phyloP scores from a whole-genome alignment of 2,888 invertebrate species.

The Craniophora ligustri region DNA sequence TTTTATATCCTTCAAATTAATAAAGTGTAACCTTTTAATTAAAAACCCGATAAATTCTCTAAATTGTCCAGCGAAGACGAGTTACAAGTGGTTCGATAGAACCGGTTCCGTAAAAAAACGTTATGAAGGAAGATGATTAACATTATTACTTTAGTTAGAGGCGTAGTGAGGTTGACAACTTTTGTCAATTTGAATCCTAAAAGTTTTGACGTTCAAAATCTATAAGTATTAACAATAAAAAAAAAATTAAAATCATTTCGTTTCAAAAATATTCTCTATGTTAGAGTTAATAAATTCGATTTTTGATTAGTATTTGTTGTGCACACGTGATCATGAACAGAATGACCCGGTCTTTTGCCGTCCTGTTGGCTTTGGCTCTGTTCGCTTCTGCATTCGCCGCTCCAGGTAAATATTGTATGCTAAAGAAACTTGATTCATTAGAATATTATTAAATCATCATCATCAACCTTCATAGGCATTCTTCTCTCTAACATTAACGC shows the following conservation, averaged over 20 bases:
- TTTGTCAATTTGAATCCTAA: background rate
- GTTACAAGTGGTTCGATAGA: background rate
- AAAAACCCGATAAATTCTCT: background rate
- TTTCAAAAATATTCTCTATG: background rate
- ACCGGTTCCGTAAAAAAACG: background rate
- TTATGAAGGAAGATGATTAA: background rate
- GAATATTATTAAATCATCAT: too few relatives aligned
- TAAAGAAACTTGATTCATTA: background rate
- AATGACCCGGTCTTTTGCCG: slow-evolving; percentile 1
- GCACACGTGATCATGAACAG: background rate
- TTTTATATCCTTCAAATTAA: slow-evolving; percentile 18
- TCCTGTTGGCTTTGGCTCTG: slow-evolving; percentile 6
- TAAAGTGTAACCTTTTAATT: background rate
- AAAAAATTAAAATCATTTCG: background rate
- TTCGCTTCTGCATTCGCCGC: slow-evolving; percentile 1
- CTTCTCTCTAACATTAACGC: too few relatives aligned
- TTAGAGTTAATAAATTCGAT: background rate
- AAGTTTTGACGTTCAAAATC: too few relatives aligned
- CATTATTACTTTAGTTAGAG: background rate
- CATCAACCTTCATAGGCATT: too few relatives aligned
- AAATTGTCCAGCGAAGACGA: background rate
- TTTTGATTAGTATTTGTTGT: slow-evolving; percentile 14
- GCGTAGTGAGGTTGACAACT: background rate
- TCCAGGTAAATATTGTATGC: slow-evolving; percentile 16
- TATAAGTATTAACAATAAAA: too few relatives aligned